Evolutionary conservation across 2,888 invertebrate genomes (phyloP), one percentile per base, ranked within the genome.

Genomic region (Cepaea hortensis): DNA sequence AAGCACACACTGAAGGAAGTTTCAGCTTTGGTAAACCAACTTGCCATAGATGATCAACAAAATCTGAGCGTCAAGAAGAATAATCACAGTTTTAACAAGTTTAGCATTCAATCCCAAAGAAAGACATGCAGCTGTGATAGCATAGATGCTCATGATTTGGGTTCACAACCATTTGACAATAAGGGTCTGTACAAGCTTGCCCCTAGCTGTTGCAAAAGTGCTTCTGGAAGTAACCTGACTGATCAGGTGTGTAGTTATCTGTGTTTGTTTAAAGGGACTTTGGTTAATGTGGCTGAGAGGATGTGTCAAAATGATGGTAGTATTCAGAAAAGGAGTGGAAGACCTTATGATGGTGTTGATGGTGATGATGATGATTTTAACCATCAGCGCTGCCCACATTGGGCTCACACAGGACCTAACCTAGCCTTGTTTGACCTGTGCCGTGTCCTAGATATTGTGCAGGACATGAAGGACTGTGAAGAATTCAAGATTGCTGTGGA

Each of bases 321-420:
- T 18, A 18, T 9, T n/a, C 15, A 7, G 5, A n/a, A 18, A 9
- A 9, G 68, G 11, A 68, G 68, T 68, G 68, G 5, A 18, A 68
- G 18, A 55, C 55, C 11, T 6, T 48, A 48, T 48, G 81, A 13
- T 48, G 48, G 3, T 23, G 23, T 35, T 35, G 35, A 35, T 11
- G 76, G 50, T 76, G 68, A 20, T 48, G 81, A 13, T 48, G 48
- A 11, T 23, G 23, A 3, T n/a, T 6, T 1, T 5, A 35, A 84
- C 20, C 86, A 86, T 77, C 11, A 65, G 1, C 1, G 4, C 7
- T 86, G 86, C 79, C 86, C 86, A 61, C 83, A 86, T 35, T 86
- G 86, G 86, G 83, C 86, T 62, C 86, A 86, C 73, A 79, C 83
- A 62, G 86, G 86, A 13, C 83, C 83, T n/a, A 77, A 84, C 35